Percentiles rank a stretch among this genome's conserved stretches.
phyloP scores from a whole-genome alignment of 2,888 invertebrate genomes.

The Arctia plantaginis region DNA sequence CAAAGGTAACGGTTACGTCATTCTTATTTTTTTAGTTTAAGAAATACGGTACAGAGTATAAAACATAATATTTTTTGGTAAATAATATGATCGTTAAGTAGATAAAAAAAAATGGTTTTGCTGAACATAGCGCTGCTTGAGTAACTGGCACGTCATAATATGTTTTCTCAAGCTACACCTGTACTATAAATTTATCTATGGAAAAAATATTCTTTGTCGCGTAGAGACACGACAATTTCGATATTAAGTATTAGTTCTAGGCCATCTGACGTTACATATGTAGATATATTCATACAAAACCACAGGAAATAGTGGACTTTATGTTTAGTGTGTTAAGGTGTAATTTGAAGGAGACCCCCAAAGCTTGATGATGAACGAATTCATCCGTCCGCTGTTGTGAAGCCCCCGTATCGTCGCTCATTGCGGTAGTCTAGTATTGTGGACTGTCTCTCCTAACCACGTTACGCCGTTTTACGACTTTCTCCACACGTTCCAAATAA shows the following conservation, averaged over 20 bases:
- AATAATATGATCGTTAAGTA: slow-evolving; percentile 35
- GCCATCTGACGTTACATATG: slow-evolving; percentile 31
- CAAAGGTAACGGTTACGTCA: slow-evolving; percentile 24
- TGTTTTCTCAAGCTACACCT: slow-evolving; percentile 33
- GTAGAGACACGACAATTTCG: slow-evolving; percentile 25
- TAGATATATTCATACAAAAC: slow-evolving; percentile 35
- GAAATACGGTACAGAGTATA: slow-evolving; percentile 28
- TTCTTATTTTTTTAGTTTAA: slow-evolving; percentile 15
- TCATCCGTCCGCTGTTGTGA: slow-evolving; percentile 81
- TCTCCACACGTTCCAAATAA: slow-evolving; percentile 24
- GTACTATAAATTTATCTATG: slow-evolving; percentile 33
- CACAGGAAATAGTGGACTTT: slow-evolving; percentile 38
- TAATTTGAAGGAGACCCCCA: slow-evolving; percentile 55
- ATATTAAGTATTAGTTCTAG: slow-evolving; percentile 29
- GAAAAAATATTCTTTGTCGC: slow-evolving; percentile 24
- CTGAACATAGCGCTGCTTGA: slow-evolving; percentile 39
- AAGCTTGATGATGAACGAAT: slow-evolving; percentile 73
- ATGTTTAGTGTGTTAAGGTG: slow-evolving; percentile 40
- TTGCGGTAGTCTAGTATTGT: slow-evolving; percentile 60
- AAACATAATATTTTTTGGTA: slow-evolving; percentile 40
- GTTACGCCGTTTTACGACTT: slow-evolving; percentile 29
- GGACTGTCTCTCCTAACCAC: slow-evolving; percentile 37
- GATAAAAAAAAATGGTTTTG: slow-evolving; percentile 32
- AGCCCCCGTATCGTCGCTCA: slow-evolving; percentile 71
- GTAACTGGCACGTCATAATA: slow-evolving; percentile 28